These are phyloP conservation scores for Drosophila fulvimacula DNA, from an alignment of 2,888 invertebrate species.

Conservation along the genomic window DNA sequence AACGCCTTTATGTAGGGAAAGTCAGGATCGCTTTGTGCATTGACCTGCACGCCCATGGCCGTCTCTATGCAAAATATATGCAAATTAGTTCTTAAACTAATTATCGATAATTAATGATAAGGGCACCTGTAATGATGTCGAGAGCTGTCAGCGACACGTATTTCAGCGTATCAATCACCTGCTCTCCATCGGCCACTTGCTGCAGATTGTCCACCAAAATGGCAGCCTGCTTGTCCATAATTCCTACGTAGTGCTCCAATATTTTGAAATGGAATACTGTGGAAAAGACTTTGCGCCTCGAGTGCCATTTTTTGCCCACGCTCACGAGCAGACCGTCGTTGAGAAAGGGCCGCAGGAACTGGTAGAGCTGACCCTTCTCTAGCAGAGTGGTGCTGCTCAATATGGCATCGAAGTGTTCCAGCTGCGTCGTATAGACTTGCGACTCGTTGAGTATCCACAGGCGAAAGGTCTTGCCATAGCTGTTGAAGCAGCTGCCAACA, in stretches of 20 bases:
- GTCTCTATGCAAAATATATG: constrained; percentile 51
- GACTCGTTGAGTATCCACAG: constrained; percentile 85
- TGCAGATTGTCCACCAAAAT: constrained; percentile 87
- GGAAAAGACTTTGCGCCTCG: constrained; percentile 89
- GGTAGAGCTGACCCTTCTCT: constrained; percentile 76
- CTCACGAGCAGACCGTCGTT: constrained; percentile 78
- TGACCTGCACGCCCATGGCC: constrained; percentile 78
- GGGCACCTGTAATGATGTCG: constrained; percentile 85
- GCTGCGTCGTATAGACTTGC: constrained; percentile 83
- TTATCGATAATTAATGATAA: no score
- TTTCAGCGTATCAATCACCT: constrained; percentile 87
- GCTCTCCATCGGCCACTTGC: constrained; percentile 80
- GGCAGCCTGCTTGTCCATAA: constrained; percentile 88
- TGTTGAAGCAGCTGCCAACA: constrained; percentile 46
- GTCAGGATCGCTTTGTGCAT: constrained; percentile 87
- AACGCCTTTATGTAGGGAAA: constrained; percentile 90
- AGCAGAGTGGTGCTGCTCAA: constrained; percentile 73
- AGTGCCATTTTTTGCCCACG: constrained; percentile 87
- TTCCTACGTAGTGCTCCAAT: constrained; percentile 89
- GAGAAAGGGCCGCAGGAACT: constrained; percentile 72
- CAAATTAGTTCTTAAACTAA: not conserved
- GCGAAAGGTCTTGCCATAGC: constrained; percentile 84
- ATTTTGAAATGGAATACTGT: constrained; percentile 92
- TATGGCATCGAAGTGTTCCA: constrained; percentile 84
- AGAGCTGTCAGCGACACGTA: constrained; percentile 87